phyloP scores from a whole-genome alignment of 2,888 invertebrate species.

The Cryptocephalus moraei region DNA sequence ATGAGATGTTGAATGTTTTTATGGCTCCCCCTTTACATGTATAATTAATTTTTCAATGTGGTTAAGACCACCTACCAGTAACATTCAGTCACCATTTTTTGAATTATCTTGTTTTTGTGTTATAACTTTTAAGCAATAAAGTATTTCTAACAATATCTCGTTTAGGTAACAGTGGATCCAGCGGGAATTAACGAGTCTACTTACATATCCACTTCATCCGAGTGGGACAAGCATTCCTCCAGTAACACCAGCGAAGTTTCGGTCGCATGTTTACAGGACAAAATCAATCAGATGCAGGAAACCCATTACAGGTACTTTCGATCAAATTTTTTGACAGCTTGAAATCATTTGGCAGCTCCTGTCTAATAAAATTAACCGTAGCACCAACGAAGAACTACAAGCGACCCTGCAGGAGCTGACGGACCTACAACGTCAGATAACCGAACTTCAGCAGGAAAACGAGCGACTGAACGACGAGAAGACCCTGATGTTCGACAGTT shows the following conservation, averaged over 20 bases:
- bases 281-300: slow-evolving; percentile 88
- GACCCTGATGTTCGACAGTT: slow-evolving; percentile 76
- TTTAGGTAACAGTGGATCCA: too few relatives aligned
- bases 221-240: slow-evolving; percentile 88
- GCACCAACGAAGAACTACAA: slow-evolving; percentile 85
- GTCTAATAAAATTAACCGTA: slow-evolving; percentile 26
- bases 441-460: slow-evolving; percentile 80
- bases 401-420: slow-evolving; percentile 88
- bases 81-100: too few relatives aligned
- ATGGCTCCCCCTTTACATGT: too few relatives aligned
- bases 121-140: too few relatives aligned
- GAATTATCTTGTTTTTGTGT: too few relatives aligned
- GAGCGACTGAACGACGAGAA: slow-evolving; percentile 83
- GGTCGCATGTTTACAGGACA: slow-evolving; percentile 86
- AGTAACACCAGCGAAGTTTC: slow-evolving; percentile 81
- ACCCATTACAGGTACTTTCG: slow-evolving; percentile 60
- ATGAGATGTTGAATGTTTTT: too few relatives aligned
- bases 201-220: slow-evolving; percentile 49
- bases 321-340: too few relatives aligned
- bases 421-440: slow-evolving; percentile 78
- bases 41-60: too few relatives aligned
- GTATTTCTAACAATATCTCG: too few relatives aligned
- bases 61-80: too few relatives aligned
- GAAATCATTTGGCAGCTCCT: too few relatives aligned
- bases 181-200: too few relatives aligned